Evolutionary conservation across 2,113 vertebrate species (phyloP).

Genomic region (Sclerurus mexicanus): DNA sequence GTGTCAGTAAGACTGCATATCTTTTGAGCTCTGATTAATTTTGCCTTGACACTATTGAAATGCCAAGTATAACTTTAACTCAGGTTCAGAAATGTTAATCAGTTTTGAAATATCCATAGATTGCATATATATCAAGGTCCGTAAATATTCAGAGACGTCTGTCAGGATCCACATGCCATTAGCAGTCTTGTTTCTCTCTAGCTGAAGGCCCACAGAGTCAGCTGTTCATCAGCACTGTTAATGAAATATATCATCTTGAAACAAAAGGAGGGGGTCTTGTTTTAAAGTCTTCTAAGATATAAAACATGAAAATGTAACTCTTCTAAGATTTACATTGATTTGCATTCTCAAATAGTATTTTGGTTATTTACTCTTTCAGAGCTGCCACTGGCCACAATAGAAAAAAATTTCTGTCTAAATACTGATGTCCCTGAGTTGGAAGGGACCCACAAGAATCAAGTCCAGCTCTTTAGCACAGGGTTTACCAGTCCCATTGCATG

Average conservation of each 20-base stretch:
- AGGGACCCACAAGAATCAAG: neutral
- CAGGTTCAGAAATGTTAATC: constrained; percentile 21
- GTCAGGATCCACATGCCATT: neutral
- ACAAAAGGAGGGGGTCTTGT: neutral
- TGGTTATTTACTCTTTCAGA: neutral
- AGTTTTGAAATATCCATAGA: neutral
- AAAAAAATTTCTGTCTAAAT: neutral
- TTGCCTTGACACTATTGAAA: neutral
- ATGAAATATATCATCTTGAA: neutral
- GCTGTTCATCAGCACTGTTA: neutral
- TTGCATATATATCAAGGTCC: neutral
- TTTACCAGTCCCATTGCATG: neutral
- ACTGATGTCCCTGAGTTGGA: neutral
- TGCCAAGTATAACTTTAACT: constrained; percentile 10
- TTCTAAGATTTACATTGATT: neutral
- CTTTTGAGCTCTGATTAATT: constrained; percentile 13
- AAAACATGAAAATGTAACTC: neutral
- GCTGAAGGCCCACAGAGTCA: neutral
- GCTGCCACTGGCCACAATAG: neutral
- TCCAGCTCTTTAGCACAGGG: neutral
- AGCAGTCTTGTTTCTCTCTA: neutral
- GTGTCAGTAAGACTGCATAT: neutral
- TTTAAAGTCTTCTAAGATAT: neutral
- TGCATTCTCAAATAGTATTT: neutral
- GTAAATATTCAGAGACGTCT: neutral